These are phyloP conservation scores for Ptilodon capucinus DNA, from an alignment of 2,888 invertebrate species.

Conservation along the genomic window DNA sequence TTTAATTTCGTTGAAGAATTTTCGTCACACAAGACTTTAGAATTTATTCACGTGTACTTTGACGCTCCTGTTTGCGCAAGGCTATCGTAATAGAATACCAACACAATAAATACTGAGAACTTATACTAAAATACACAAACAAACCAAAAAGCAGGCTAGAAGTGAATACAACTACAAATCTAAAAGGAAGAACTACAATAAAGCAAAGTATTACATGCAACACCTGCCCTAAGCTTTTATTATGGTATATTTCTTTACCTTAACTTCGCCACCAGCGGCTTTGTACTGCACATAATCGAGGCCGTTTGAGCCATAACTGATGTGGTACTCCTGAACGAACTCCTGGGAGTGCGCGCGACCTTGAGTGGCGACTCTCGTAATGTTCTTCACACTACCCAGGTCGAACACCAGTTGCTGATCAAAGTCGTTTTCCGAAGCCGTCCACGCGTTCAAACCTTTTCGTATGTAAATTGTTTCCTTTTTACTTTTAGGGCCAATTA, in stretches of 20 bases:
- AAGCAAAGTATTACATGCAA: conserved; percentile 21
- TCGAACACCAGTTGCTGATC: conserved; percentile 96
- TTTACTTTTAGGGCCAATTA: conserved; percentile 18
- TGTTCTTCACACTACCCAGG: conserved; percentile 92
- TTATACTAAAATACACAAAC: background rate
- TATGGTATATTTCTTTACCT: conserved; percentile 83
- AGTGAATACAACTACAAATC: background rate
- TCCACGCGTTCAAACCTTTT: conserved; percentile 95
- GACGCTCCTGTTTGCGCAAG: too few species aligned
- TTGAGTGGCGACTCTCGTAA: conserved; percentile 94
- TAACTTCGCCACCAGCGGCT: conserved; percentile 93
- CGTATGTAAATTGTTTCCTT: conserved; percentile 32
- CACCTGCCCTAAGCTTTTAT: conserved; percentile 11
- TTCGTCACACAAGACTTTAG: too few species aligned
- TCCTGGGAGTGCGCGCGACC: conserved; percentile 95
- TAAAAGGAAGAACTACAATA: conserved; percentile 10
- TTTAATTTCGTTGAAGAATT: too few species aligned
- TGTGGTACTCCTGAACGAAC: conserved; percentile 95
- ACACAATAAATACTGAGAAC: background rate
- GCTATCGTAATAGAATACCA: too few species aligned
- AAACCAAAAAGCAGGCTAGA: background rate
- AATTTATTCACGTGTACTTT: too few species aligned
- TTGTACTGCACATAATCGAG: conserved; percentile 95
- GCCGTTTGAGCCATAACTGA: conserved; percentile 96
- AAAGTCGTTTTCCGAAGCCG: conserved; percentile 94